phyloP scores from a whole-genome alignment of 2,797 vertebrate species.

The Muraenolepis orangiensis region DNA sequence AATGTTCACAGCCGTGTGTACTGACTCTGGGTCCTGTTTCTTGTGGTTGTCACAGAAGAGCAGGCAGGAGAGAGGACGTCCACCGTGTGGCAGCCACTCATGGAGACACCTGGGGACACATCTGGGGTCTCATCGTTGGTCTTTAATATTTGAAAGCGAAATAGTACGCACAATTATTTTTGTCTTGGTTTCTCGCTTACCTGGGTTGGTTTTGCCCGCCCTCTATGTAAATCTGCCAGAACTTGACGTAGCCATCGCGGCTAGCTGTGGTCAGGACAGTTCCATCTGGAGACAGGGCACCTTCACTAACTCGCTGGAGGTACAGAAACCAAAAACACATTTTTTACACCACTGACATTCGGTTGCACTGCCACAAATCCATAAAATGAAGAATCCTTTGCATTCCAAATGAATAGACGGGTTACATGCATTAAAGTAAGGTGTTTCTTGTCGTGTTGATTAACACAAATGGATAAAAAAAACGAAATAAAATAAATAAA shows the following conservation, averaged over 20 bases:
- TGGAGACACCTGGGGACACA: conserved; percentile 84
- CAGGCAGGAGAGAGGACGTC: conserved; percentile 91
- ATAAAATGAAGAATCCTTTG: neutral
- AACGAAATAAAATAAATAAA: too few species aligned
- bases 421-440: neutral
- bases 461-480: neutral
- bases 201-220: conserved; percentile 91
- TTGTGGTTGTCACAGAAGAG: conserved; percentile 99
- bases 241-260: conserved; percentile 96
- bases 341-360: neutral
- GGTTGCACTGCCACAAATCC: neutral
- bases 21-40: conserved; percentile 97
- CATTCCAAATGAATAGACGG: neutral
- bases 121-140: neutral
- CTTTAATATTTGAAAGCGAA: neutral
- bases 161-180: neutral
- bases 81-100: conserved; percentile 93
- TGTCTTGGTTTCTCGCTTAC: conserved; percentile 56
- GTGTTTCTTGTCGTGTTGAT: neutral
- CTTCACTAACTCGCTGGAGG: conserved; percentile 89
- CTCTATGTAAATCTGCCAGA: conserved; percentile 99
- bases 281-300: conserved; percentile 95
- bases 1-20: conserved; percentile 21
- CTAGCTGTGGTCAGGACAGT: conserved; percentile 96
- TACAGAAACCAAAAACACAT: conserved; percentile 5